Base-by-base conservation (phyloP, 2,888 invertebrate genomes). In the Lasioglossum zephyrum region DNA sequence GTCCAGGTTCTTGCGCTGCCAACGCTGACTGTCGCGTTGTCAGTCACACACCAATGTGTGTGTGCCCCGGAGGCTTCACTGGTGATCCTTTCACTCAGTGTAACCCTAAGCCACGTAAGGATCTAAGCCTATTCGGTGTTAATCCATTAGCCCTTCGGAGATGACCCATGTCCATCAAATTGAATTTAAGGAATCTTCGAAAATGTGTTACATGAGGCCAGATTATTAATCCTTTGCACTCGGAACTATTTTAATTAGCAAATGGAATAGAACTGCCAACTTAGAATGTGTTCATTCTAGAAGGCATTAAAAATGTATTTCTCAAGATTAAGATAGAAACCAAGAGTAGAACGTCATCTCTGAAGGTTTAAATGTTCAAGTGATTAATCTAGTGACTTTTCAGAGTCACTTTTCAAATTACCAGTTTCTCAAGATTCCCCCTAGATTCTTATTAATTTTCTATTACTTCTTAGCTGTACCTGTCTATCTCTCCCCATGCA, bases 1-100 rank as follows among this genome's bases (percentile, higher is more conserved):
- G 98, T 90, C 96, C 96, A 49, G 97, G 96, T 82, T 96, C 96
- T 74, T 97, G 97, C 92, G 97, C 97, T 70, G 95, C 95, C 92
- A 95, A 95, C 90, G 94, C 96, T 0, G 93, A 95, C n/a, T 96
- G 96, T 90, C 94, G 95, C 80, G 95, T 96, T 6, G 94, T 96
- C 26, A 95, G 95, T 81, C 96, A 96, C 84, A 91, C 95, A 39
- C 95, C 96, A 0, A 93, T 95, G 63, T 96, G 96, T 82, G 94
- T 94, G 31, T 95, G 95, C 85, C 90, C 92, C 31, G 91, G 94
- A 2, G 93, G 93, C n/a, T 94, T 91, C 84, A 92, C 91, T 36
- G 95, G 95, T 41, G 94, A 95, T 91, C 94, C 95, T 9, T 95
- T 95, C 88, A 92, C 92, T 57, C 91, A 92, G 84, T 95, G 95